Evolutionary conservation across 2,797 vertebrate species (phyloP).

Genomic region (Pteropus rufus): DNA sequence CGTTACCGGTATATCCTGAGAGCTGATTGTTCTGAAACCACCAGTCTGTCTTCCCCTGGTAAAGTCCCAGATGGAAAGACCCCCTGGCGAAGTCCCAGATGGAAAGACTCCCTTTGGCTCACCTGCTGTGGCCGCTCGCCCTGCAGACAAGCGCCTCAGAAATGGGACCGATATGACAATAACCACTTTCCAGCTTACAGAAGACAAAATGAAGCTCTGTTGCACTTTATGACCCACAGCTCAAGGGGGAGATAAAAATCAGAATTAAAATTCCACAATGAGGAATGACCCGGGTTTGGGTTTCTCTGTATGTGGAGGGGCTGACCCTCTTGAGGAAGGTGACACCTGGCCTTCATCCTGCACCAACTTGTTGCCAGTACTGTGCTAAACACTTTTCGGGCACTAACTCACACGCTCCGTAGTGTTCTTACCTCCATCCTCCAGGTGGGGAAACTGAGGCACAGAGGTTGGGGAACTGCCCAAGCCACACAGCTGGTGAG

Average conservation of each 20-base stretch:
- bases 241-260: neutral
- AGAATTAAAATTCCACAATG: neutral
- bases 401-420: too few species aligned
- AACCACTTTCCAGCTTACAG: neutral
- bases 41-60: neutral
- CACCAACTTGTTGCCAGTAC: neutral
- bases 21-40: neutral
- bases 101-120: neutral
- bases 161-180: neutral
- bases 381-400: neutral
- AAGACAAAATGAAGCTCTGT: neutral
- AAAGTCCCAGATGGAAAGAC: neutral
- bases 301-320: rapidly evolving
- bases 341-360: rapidly evolving
- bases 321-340: rapidly evolving
- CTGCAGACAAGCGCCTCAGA: neutral
- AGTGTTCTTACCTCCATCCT: neutral
- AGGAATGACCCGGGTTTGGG: neutral
- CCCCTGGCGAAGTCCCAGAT: too few species aligned
- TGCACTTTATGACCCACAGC: neutral
- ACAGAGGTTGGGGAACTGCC: neutral
- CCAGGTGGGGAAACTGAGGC: neutral
- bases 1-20: neutral
- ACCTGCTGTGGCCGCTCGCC: neutral
- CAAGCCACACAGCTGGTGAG: neutral